phyloP scores from a whole-genome alignment of 2,888 invertebrate species.

The Villa cingulata region DNA sequence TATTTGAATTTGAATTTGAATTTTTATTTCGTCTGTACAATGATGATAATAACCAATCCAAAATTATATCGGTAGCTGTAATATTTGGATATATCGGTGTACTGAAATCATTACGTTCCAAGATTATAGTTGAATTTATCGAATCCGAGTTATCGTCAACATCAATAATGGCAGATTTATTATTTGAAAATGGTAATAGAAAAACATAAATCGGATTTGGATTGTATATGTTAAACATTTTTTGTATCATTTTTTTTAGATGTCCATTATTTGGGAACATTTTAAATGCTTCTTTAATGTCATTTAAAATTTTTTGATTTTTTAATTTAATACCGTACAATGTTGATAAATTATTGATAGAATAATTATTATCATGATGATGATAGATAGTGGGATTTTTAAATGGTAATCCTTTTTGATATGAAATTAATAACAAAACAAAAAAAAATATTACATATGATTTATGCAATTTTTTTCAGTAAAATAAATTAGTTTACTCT shows the following conservation, averaged over 20 bases:
- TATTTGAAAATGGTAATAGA: no score
- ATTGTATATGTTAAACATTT: slow-evolving; percentile 25
- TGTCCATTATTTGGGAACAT: neutral
- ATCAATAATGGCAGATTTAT: no score
- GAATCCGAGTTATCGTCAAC: neutral
- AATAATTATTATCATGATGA: no score
- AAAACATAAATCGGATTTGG: slow-evolving; percentile 26
- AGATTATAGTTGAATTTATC: slow-evolving; percentile 11
- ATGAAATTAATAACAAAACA: no score
- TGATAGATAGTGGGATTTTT: no score
- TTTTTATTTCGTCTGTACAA: neutral
- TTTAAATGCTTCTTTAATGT: neutral
- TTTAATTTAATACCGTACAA: no score
- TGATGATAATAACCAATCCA: neutral
- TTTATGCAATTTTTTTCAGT: no score
- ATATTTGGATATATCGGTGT: slow-evolving; percentile 31
- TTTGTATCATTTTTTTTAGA: slow-evolving; percentile 21
- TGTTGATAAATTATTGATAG: no score
- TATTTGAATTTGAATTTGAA: no score
- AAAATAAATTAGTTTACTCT: no score
- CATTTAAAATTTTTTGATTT: neutral
- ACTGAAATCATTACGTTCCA: slow-evolving; percentile 23
- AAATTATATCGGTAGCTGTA: slow-evolving; percentile 14
- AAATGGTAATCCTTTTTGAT: no score
- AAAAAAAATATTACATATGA: no score